phyloP scores from a whole-genome alignment of 2,113 vertebrate species.

The Pituophis catenifer region DNA sequence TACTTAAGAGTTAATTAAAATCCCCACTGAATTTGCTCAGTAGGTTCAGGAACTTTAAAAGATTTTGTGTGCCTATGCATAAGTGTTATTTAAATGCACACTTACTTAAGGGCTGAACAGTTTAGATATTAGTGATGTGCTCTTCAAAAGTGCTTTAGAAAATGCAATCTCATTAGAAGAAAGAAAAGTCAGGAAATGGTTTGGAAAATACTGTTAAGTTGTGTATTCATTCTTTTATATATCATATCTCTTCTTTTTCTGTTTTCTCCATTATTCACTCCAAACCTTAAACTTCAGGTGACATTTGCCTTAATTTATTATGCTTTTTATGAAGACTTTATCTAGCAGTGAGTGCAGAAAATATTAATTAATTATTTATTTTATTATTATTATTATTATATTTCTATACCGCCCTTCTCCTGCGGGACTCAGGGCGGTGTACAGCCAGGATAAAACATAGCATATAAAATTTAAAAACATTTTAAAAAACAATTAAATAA shows the following conservation, averaged over 20 bases:
- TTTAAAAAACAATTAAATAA: too few relatives aligned
- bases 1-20: constrained; percentile 57
- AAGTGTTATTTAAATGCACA: constrained; percentile 25
- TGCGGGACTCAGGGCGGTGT: too few relatives aligned
- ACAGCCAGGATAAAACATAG: too few relatives aligned
- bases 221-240: background rate
- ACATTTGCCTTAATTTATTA: constrained; percentile 28
- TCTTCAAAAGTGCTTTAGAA: constrained; percentile 34
- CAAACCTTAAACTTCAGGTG: background rate
- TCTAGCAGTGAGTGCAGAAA: constrained; percentile 25
- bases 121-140: constrained; percentile 3
- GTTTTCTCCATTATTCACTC: constrained; percentile 3
- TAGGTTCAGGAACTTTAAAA: constrained; percentile 38
- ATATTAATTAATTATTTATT: background rate
- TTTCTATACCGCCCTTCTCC: too few relatives aligned
- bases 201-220: background rate
- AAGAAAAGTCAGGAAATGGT: constrained; percentile 6
- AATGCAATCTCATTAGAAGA: constrained; percentile 24
- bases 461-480: too few relatives aligned
- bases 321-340: constrained; percentile 14
- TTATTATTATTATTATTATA: too few relatives aligned
- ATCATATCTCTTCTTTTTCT: background rate
- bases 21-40: constrained; percentile 52
- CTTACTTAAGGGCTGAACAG: constrained; percentile 24
- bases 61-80: constrained; percentile 8